Evolutionary conservation across 2,113 vertebrate genomes (phyloP).

Genomic region (Callorhinus ursinus): DNA sequence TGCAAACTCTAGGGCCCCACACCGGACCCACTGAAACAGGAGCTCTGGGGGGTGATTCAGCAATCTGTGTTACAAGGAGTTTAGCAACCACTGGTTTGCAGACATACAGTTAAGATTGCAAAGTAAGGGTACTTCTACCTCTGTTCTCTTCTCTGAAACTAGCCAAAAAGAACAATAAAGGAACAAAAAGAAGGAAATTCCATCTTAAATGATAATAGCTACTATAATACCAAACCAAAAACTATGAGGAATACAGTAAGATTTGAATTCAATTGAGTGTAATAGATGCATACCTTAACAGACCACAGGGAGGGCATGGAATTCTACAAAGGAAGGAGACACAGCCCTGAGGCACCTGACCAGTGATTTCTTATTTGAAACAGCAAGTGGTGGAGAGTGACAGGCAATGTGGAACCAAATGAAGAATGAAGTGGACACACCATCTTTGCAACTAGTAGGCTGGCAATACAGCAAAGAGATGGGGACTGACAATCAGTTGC

Average conservation of each 20-base stretch:
- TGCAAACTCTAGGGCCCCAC: neutral
- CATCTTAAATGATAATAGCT: slow-evolving; percentile 42
- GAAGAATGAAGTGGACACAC: neutral
- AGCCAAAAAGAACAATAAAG: neutral
- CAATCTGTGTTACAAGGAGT: neutral
- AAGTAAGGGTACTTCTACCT: neutral
- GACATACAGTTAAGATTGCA: neutral
- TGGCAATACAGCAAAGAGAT: neutral
- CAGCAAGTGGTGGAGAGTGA: neutral
- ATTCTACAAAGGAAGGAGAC: slow-evolving; percentile 61
- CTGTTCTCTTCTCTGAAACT: neutral
- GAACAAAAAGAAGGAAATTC: slow-evolving; percentile 44
- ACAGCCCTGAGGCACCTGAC: neutral
- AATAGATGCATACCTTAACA: slow-evolving; percentile 69
- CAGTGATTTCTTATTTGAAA: slow-evolving; percentile 56
- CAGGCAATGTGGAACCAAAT: neutral
- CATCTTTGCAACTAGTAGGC: neutral
- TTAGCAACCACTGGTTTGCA: neutral
- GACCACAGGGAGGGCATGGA: slow-evolving; percentile 53
- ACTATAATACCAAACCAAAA: neutral
- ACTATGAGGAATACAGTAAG: slow-evolving; percentile 42
- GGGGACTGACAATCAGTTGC: neutral
- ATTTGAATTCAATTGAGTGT: slow-evolving; percentile 65
- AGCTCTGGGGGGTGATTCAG: neutral
- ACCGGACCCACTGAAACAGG: neutral